Conservation (phyloP, 2,113 vertebrate species). For the Toxotes jaculatrix region DNA sequence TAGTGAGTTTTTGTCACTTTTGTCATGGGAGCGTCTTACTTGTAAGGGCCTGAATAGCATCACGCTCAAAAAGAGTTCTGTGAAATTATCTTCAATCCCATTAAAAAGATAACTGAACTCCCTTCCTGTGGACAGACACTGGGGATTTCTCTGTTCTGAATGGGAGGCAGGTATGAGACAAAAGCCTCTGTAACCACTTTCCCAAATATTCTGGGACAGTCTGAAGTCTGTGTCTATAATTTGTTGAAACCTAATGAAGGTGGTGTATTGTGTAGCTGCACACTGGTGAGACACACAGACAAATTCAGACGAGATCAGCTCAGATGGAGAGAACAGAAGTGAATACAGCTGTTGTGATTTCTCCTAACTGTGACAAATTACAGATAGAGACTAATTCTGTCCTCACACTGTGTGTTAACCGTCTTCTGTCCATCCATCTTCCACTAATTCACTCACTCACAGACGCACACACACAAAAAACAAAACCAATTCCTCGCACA, state of each 20-base stretch:
- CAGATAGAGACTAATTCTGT: slow-evolving; percentile 8
- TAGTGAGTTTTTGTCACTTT: not conserved
- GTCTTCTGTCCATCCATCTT: slow-evolving; percentile 21
- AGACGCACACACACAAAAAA: slow-evolving; percentile 1
- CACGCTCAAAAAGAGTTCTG: not conserved
- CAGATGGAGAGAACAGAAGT: slow-evolving; percentile 48
- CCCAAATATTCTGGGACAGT: not conserved
- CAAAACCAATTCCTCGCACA: not conserved
- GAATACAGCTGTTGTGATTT: slow-evolving; percentile 45
- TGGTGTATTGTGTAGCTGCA: not conserved
- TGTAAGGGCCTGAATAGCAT: too few species aligned
- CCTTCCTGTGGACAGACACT: not conserved
- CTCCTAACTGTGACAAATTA: slow-evolving; percentile 40
- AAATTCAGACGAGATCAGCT: slow-evolving; percentile 6
- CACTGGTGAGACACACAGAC: not conserved
- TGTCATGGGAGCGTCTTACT: not conserved
- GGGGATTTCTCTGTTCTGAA: not conserved
- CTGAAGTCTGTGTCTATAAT: not conserved
- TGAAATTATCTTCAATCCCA: slow-evolving; percentile 2
- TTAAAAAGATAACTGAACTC: not conserved
- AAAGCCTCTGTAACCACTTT: not conserved
- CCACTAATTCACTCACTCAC: slow-evolving; percentile 15
- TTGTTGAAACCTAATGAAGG: not conserved
- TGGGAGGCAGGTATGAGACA: not conserved
- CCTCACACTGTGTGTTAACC: slow-evolving; percentile 11